These are phyloP conservation scores for Bellardia bayeri DNA, from an alignment of 2,888 invertebrate genomes.

Conservation along the genomic window DNA sequence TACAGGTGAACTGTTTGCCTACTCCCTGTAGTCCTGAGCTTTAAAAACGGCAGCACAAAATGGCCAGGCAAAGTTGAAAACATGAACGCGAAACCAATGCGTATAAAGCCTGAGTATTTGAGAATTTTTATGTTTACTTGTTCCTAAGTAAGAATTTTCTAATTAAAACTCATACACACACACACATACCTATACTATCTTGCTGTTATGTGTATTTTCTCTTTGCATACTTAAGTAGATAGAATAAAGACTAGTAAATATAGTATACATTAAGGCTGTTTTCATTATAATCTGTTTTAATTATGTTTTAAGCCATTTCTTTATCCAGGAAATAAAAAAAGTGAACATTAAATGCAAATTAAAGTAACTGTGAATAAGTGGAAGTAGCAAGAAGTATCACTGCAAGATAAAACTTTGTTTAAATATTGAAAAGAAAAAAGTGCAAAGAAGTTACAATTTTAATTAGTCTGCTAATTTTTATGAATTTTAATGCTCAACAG, in stretches of 20 bases:
- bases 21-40: conserved; percentile 6
- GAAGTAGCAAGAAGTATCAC: background rate
- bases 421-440: background rate
- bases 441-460: background rate
- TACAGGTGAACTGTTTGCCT: conserved; percentile 19
- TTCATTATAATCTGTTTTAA: conserved; percentile 56
- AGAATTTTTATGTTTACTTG: background rate
- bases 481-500: background rate
- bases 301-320: conserved; percentile 44
- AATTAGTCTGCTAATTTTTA: conserved; percentile 9
- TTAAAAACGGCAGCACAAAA: background rate
- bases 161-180: conserved; percentile 1
- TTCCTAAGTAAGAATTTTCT: conserved; percentile 37
- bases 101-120: background rate
- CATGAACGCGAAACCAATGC: conserved; percentile 14
- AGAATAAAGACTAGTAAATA: conserved; percentile 33
- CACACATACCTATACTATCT: too few species aligned
- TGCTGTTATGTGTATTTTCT: conserved; percentile 2
- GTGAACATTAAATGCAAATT: conserved; percentile 11
- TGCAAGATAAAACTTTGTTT: too few species aligned
- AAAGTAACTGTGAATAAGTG: conserved; percentile 13
- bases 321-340: conserved; percentile 1
- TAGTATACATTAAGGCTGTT: conserved; percentile 44
- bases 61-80: background rate
- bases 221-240: conserved; percentile 50